Evolutionary conservation across 2,888 invertebrate genomes (phyloP).

Genomic region (Leistus spinibarbis): DNA sequence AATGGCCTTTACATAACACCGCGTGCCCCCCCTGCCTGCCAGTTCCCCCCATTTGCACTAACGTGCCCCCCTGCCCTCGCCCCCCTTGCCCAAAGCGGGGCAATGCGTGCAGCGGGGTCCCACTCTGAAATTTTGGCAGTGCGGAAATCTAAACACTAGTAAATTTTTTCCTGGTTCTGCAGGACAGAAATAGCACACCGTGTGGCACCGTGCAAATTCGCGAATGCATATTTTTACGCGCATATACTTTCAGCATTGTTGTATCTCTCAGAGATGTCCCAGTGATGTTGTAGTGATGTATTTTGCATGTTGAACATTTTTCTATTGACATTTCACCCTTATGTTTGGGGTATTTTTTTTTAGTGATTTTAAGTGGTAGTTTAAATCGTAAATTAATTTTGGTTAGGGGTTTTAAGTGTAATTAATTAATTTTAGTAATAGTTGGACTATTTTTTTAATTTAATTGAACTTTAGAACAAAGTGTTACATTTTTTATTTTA

Average conservation of each 20-base stretch:
- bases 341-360: neutral
- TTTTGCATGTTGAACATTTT: neutral
- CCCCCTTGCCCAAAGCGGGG: neutral
- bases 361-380: neutral
- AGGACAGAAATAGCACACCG: conserved; percentile 32
- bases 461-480: neutral
- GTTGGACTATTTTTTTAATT: neutral
- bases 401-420: no score
- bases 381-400: neutral
- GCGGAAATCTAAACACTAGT: conserved; percentile 25
- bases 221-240: neutral
- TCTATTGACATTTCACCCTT: neutral
- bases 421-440: neutral
- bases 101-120: conserved; percentile 12
- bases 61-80: neutral
- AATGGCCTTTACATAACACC: conserved; percentile 34
- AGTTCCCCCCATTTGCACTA: neutral
- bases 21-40: conserved; percentile 2
- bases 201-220: neutral
- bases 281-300: no score
- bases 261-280: no score
- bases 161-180: conserved; percentile 31
- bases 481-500: neutral
- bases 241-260: neutral
- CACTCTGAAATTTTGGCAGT: conserved; percentile 35